Evolutionary conservation across 2,888 invertebrate species (phyloP).

Genomic region (Muschampia plurimacula): DNA sequence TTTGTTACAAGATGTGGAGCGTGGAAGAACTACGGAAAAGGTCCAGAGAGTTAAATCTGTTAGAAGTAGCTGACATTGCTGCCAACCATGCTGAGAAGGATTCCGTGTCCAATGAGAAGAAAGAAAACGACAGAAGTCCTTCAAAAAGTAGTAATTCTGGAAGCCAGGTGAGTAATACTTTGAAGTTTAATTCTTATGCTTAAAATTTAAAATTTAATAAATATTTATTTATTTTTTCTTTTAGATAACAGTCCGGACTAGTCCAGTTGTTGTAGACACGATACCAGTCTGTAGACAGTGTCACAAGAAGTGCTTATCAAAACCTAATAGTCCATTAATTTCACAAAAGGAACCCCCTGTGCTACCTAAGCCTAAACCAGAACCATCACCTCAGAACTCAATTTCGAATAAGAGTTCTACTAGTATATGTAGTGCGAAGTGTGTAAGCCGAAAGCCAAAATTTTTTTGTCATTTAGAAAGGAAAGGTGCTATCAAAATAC

Average conservation of each 20-base stretch:
- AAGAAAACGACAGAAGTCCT: constrained; percentile 88
- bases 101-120: constrained; percentile 69
- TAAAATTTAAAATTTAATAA: background rate
- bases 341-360: constrained; percentile 76
- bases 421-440: constrained; percentile 74
- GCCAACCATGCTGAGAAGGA: constrained; percentile 66
- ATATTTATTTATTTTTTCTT: background rate
- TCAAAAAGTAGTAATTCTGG: constrained; percentile 92
- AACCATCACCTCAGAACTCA: constrained; percentile 72
- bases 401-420: constrained; percentile 73
- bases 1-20: constrained; percentile 86
- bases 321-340: constrained; percentile 81
- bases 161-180: constrained; percentile 86
- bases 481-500: constrained; percentile 79
- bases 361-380: constrained; percentile 66
- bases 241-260: constrained; percentile 89
- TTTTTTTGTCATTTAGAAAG: constrained; percentile 75
- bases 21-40: constrained; percentile 89
- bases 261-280: constrained; percentile 90
- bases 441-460: constrained; percentile 72
- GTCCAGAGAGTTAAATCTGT: constrained; percentile 88
- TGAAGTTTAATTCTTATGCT: background rate
- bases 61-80: constrained; percentile 77
- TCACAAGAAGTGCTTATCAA: constrained; percentile 90
- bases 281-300: constrained; percentile 91